Percentiles rank a stretch among this genome's conserved stretches.
These are phyloP conservation scores for Saccopteryx bilineata DNA, from an alignment of 2,113 vertebrate species.

Conservation along the genomic window DNA sequence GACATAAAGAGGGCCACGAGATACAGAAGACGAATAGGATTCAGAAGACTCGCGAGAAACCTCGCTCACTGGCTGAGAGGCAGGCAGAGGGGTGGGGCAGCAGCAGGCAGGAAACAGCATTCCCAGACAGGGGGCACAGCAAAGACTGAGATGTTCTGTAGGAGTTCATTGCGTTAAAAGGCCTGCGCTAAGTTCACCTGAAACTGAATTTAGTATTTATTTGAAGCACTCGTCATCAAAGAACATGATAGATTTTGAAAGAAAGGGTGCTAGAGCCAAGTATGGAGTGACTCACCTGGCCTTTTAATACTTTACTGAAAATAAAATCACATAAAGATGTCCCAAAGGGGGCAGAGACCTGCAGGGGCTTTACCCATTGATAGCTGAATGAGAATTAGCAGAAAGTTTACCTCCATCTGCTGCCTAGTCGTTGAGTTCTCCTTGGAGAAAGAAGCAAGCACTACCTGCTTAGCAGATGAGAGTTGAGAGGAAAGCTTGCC, in stretches of 20 bases:
- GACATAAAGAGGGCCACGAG: neutral
- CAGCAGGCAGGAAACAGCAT: too few relatives aligned
- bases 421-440: neutral
- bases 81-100: rapidly evolving
- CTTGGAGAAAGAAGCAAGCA: neutral
- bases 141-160: neutral
- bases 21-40: neutral
- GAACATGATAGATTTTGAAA: neutral
- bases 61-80: neutral
- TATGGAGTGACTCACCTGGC: neutral
- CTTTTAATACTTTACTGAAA: neutral
- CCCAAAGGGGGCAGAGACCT: neutral
- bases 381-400: neutral
- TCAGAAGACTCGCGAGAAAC: neutral
- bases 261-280: neutral
- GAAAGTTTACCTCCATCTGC: neutral
- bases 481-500: neutral
- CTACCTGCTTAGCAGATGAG: neutral
- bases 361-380: neutral
- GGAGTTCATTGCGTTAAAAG: neutral
- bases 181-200: neutral
- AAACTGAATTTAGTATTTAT: neutral
- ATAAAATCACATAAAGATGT: neutral
- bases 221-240: neutral
- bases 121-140: neutral